A percentile compares a stretch with the other conserved stretches of the same genome.
phyloP scores from a whole-genome alignment of 92 coral and sea anemone genomes.

The Galaxea fascicularis region DNA sequence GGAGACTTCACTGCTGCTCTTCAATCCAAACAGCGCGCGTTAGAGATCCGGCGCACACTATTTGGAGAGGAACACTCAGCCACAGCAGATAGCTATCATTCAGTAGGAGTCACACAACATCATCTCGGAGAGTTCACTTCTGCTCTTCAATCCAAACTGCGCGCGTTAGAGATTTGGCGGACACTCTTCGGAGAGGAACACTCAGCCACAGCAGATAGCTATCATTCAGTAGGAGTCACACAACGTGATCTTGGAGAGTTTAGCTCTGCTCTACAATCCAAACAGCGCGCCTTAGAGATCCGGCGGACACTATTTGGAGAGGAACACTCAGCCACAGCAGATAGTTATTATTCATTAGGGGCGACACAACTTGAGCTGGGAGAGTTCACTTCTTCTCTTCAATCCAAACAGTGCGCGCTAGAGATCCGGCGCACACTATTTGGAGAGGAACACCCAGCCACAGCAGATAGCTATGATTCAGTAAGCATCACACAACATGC shows the following conservation, averaged over 20 bases:
- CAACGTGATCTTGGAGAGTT: not conserved
- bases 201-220: not conserved
- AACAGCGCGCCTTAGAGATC: conserved; percentile 8
- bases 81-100: not conserved
- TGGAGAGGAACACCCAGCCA: conserved; percentile 37
- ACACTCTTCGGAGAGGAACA: not conserved
- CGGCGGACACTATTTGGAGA: not conserved
- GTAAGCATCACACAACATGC: conserved; percentile 7
- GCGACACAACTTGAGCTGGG: not conserved
- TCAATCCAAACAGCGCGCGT: not conserved
- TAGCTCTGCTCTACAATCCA: not conserved
- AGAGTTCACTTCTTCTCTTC: conserved; percentile 1
- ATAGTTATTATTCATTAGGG: conserved; percentile 9
- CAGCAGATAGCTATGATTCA: not conserved
- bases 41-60: not conserved
- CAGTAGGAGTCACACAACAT: not conserved
- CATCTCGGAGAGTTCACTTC: not conserved
- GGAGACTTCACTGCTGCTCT: conserved; percentile 18
- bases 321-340: conserved; percentile 24
- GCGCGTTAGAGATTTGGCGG: not conserved
- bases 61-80: not conserved
- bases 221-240: not conserved
- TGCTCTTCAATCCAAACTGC: not conserved
- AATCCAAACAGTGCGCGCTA: not conserved
- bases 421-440: not conserved